Evolutionary conservation across 2,113 vertebrate genomes (phyloP).

Genomic region (Paradisaea rubra): DNA sequence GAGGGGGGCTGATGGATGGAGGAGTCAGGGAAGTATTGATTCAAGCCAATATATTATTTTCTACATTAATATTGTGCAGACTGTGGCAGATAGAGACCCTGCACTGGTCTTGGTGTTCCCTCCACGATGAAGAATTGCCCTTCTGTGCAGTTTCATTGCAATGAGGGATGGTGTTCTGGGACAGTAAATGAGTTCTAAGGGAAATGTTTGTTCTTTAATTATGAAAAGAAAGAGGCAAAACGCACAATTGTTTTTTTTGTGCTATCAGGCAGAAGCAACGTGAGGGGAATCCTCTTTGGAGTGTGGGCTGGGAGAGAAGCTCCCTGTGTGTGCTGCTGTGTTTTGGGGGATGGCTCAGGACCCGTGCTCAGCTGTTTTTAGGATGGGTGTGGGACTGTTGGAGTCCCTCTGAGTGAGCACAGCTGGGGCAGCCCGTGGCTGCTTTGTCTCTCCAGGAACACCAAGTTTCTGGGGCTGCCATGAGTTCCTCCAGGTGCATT

Average conservation of each 20-base stretch:
- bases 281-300: not conserved
- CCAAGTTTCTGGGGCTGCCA: not conserved
- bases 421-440: not conserved
- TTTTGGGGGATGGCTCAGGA: not conserved
- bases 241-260: not conserved
- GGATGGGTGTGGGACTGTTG: fast-evolving
- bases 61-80: slow-evolving; percentile 31
- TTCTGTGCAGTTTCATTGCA: not conserved
- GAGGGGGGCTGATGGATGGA: slow-evolving; percentile 24
- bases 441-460: not conserved
- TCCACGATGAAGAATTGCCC: slow-evolving; percentile 2
- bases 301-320: not conserved
- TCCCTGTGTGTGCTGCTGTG: not conserved
- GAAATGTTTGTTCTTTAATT: not conserved
- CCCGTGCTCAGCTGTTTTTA: fast-evolving
- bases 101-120: not conserved
- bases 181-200: not conserved
- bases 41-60: slow-evolving; percentile 59
- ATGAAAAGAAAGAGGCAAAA: not conserved
- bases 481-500: fast-evolving
- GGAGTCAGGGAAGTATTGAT: slow-evolving; percentile 52
- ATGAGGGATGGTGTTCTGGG: not conserved
- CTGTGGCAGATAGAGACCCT: slow-evolving; percentile 39
- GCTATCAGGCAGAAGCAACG: not conserved
- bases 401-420: not conserved